Base-by-base conservation (phyloP, 2,888 invertebrate genomes). In the Nomada fucata region DNA sequence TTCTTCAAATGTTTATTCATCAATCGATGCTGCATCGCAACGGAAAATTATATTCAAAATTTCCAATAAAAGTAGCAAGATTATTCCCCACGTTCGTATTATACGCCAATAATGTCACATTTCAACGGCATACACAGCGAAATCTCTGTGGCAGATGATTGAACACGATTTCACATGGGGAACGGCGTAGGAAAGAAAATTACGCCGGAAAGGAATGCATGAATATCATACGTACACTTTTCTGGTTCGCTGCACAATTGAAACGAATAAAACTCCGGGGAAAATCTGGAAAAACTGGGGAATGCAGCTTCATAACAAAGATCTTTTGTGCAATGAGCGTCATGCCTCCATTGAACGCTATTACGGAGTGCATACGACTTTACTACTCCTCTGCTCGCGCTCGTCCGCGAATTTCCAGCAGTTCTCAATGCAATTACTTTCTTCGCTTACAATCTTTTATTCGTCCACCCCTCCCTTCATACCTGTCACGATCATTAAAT, bases 251-350 rank as follows among this genome's bases (percentile, higher is more conserved):
- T 52, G 61, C 77, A 70, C 77, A 77, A 82, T 82, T 76, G 65
- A 83, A 83, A 73, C 55, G 76, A 72, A 83, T 77, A 77, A 82
- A 77, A 77, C 69, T 77, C 77, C 55, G 72, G 69, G 53, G 55
- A 69, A 73, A 82, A 63, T 76, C 65, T 61, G 69, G 53, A 81
- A 76, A 76, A 76, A 82, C 76, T 69, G 23, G 47, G 44, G 65
- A 70, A 77, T 70, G 64, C 73, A 73, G 73, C 53, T 65, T 15
- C 69, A 4, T 75, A 69, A 70, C 77, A 77, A 82, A 75, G 47
- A 59, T 61, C 72, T 77, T 77, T 82, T 83, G 71, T 83, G 44
- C 77, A n/a, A 53, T 36, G 65, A 68, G 60, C 76, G 76, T 69
- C 80, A 81, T 74, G 74, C 53, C 74, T 42, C 69, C 64, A 59